A percentile compares a stretch with the other conserved stretches of the same genome.
These are phyloP conservation scores for Pontoporia blainvillei DNA, from an alignment of 2,113 vertebrate species.

Conservation along the genomic window DNA sequence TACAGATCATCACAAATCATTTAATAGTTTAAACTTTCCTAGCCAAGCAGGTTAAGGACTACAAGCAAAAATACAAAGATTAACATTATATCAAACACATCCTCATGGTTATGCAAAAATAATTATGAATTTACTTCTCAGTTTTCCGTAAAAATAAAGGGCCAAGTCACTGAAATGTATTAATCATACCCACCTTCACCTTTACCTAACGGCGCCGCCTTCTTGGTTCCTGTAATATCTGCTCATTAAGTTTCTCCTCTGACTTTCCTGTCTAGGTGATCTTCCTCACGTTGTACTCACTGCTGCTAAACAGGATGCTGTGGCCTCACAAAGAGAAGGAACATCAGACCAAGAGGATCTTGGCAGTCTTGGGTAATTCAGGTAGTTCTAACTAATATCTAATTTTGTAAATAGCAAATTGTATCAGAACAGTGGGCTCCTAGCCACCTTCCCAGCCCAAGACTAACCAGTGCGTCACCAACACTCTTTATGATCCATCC, in stretches of 20 bases:
- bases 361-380: constrained; percentile 58
- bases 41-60: background rate
- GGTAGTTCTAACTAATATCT: background rate
- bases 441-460: background rate
- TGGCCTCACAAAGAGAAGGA: constrained; percentile 47
- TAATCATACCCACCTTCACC: background rate
- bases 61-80: background rate
- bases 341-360: constrained; percentile 43
- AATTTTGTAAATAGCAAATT: background rate
- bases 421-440: background rate
- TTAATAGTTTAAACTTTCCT: background rate
- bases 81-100: background rate
- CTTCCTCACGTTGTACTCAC: constrained; percentile 5
- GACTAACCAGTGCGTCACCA: background rate
- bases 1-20: background rate
- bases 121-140: background rate
- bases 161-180: background rate
- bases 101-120: background rate
- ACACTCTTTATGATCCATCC: rapidly evolving
- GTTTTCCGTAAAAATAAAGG: background rate
- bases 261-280: constrained; percentile 29
- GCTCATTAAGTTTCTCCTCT: background rate
- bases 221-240: background rate
- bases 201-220: background rate
- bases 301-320: constrained; percentile 19